Percentiles rank a stretch among this genome's conserved stretches.
Evolutionary conservation across 2,888 invertebrate genomes (phyloP).

Genomic region (Esperia sulphurella): DNA sequence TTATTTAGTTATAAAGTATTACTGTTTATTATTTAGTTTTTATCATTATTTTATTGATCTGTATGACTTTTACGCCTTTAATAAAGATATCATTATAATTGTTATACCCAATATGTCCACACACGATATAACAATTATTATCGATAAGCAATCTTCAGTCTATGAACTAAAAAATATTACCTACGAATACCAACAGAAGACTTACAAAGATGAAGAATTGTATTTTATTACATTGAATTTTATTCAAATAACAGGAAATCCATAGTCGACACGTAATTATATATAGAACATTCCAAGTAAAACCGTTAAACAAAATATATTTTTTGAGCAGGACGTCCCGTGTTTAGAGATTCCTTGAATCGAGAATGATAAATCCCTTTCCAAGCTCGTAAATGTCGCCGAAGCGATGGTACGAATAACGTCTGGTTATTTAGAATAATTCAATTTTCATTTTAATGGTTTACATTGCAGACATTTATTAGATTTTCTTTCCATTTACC

Average conservation of each 20-base stretch:
- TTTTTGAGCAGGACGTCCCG: conserved; percentile 8
- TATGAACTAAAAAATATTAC: no score
- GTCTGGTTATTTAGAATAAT: not conserved
- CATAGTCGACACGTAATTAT: not conserved
- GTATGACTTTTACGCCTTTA: no score
- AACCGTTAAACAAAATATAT: conserved; percentile 2
- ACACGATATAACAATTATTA: no score
- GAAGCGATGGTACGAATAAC: conserved; percentile 2
- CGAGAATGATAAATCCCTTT: conserved; percentile 12
- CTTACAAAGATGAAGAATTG: no score
- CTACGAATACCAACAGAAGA: no score
- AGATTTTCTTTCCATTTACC: not conserved
- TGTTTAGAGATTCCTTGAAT: conserved; percentile 8
- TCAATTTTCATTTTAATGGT: not conserved
- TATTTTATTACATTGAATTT: no score
- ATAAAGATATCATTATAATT: no score
- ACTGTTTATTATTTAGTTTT: no score
- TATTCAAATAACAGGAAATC: not conserved
- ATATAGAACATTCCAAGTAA: conserved; percentile 2
- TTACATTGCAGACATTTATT: not conserved
- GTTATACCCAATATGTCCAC: no score
- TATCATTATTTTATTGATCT: no score
- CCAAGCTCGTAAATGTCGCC: conserved; percentile 12
- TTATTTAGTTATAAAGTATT: no score
- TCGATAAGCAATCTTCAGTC: no score